Base-by-base conservation (phyloP, 2,888 invertebrate genomes). In the Chrysotoxum bicinctum region DNA sequence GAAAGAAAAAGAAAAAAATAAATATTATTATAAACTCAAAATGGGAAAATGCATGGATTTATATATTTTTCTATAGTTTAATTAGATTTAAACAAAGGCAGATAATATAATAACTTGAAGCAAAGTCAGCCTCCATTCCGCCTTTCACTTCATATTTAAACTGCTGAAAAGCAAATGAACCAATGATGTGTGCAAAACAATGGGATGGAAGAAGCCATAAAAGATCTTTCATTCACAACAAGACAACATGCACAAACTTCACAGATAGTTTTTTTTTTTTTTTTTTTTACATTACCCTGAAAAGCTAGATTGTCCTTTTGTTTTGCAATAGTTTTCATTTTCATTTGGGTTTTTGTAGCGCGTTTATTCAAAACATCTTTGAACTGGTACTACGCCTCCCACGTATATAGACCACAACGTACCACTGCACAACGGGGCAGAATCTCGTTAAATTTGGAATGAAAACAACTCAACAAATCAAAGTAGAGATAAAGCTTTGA, bases 181-280 rank as follows among this genome's bases (percentile, higher is more conserved):
- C 73, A 83, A 69, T 83, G 73, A 78, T 83, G 73, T 78, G 69
- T 78, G 78, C 79, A 74, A 77, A 79, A 64, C 78, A 78, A 64
- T 79, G 74, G 62, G 74, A 50, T 30, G 19, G 26, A 64, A 64
- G 64, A 83, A 83, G 74, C 83, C 83, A 58, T 83, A 83, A 23
- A 32, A 83, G 37, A 69, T 83, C 37, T 58, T 70, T 26, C 62
- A 69, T 69, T 74, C 79, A 64, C 56, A 56, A 56, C 40, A 64
- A 68, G 78, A 54, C 60, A 69, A 64, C 74, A 68, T 72, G 60
- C 40, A 66, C 26, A 16, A 16, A 58, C 74, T 75, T 69, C 52
- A 32, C 35, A 68, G 37, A 52, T 45, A 45, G 64, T 30, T 45
- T 64, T 45, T 16, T 30, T 30, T 16, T 37, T 54, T 66, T 50